These are phyloP conservation scores for Chymomyza amoena DNA, from an alignment of 2,888 invertebrate species.

Conservation along the genomic window DNA sequence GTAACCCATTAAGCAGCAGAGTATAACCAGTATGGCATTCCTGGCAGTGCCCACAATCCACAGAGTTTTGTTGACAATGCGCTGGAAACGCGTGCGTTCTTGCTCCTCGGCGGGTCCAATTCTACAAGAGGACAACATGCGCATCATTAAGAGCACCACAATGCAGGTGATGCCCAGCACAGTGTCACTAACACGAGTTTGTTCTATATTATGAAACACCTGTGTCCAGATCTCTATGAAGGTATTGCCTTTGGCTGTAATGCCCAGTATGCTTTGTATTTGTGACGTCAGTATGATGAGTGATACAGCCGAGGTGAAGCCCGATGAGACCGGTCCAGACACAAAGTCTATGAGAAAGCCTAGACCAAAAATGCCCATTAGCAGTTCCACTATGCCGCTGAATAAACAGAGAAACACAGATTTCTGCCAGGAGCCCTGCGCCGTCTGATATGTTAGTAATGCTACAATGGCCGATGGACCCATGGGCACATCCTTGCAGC, in stretches of 20 bases:
- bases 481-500: constrained; percentile 94
- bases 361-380: constrained; percentile 90
- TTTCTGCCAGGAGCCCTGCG: constrained; percentile 81
- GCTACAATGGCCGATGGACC: constrained; percentile 96
- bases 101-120: constrained; percentile 81
- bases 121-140: constrained; percentile 85
- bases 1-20: constrained; percentile 83
- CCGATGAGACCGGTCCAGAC: constrained; percentile 92
- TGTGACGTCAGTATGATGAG: constrained; percentile 94
- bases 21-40: constrained; percentile 90
- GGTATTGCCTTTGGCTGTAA: constrained; percentile 85
- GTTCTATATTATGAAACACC: constrained; percentile 84
- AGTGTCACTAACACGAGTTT: constrained; percentile 86
- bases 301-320: constrained; percentile 94
- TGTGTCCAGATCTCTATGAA: constrained; percentile 89
- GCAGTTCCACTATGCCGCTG: constrained; percentile 85
- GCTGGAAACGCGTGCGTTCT: constrained; percentile 81
- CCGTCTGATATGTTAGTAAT: constrained; percentile 89
- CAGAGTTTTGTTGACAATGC: constrained; percentile 83
- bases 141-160: constrained; percentile 85
- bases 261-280: constrained; percentile 89
- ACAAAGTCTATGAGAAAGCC: constrained; percentile 94
- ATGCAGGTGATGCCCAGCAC: constrained; percentile 88
- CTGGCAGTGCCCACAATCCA: constrained; percentile 90
- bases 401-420: constrained; percentile 88